Conservation (phyloP, 2,888 invertebrate species). For the Plebejus argus region DNA sequence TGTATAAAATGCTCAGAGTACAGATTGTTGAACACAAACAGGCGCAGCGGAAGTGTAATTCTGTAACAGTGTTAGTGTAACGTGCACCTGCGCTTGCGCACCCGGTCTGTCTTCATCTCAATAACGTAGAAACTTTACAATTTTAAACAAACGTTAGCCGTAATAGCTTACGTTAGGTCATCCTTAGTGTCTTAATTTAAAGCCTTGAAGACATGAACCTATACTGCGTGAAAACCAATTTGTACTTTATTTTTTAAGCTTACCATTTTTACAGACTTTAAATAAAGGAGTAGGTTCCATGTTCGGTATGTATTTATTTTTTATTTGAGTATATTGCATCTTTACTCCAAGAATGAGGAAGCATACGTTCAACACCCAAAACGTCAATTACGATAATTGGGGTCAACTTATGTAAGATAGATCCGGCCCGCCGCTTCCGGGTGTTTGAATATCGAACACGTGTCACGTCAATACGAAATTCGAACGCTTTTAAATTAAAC, state of each 20-base stretch:
- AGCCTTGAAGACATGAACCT: too few species aligned
- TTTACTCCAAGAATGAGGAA: conserved; percentile 3
- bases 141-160: not conserved
- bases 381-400: conserved; percentile 53
- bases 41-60: not conserved
- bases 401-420: conserved; percentile 59
- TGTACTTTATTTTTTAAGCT: too few species aligned
- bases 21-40: not conserved
- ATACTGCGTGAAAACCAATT: too few species aligned
- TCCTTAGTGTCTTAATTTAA: too few species aligned
- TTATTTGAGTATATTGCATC: not conserved
- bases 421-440: conserved; percentile 59
- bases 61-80: not conserved
- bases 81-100: not conserved
- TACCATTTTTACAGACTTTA: not conserved
- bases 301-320: not conserved
- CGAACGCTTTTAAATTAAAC: conserved; percentile 14
- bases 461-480: conserved; percentile 4
- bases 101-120: not conserved
- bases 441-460: conserved; percentile 20
- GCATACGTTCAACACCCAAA: conserved; percentile 30
- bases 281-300: not conserved
- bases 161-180: not conserved
- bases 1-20: not conserved
- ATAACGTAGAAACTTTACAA: not conserved